These are phyloP conservation scores for Labeo catla DNA, from an alignment of 2,113 vertebrate species.

Conservation along the genomic window DNA sequence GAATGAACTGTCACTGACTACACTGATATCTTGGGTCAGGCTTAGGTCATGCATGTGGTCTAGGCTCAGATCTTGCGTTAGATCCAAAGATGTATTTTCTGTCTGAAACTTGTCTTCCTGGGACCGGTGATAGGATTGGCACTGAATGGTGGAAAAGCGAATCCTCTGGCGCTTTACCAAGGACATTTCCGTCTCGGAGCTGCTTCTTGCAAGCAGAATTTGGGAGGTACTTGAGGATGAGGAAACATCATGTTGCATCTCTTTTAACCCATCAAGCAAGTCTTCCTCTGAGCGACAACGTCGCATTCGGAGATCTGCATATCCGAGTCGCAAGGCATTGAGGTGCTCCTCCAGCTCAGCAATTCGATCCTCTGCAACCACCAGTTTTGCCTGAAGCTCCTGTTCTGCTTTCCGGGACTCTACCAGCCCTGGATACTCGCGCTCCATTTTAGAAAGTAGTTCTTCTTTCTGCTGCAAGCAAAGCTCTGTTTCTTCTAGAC, in stretches of 20 bases:
- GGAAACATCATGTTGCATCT: slow-evolving; percentile 60
- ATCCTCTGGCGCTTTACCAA: slow-evolving; percentile 88
- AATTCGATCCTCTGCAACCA: slow-evolving; percentile 75
- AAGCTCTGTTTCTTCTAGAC: slow-evolving; percentile 86
- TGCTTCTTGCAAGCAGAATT: slow-evolving; percentile 59
- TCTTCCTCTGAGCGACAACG: slow-evolving; percentile 68
- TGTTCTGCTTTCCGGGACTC: slow-evolving; percentile 72
- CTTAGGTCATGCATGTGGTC: slow-evolving; percentile 75
- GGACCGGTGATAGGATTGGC: slow-evolving; percentile 85
- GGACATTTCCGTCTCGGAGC: slow-evolving; percentile 73
- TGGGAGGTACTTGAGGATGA: slow-evolving; percentile 47
- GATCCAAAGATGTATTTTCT: slow-evolving; percentile 77
- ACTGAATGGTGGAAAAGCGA: slow-evolving; percentile 91
- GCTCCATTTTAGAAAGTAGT: slow-evolving; percentile 77
- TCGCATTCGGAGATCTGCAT: slow-evolving; percentile 70
- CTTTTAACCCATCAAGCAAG: slow-evolving; percentile 57
- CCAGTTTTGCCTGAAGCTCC: slow-evolving; percentile 73
- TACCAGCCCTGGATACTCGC: slow-evolving; percentile 56
- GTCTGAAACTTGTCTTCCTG: slow-evolving; percentile 79
- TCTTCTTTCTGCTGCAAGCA: slow-evolving; percentile 85
- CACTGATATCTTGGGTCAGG: slow-evolving; percentile 76
- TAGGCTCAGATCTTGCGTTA: slow-evolving; percentile 74
- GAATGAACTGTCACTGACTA: slow-evolving; percentile 73
- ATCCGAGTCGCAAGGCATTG: slow-evolving; percentile 72
- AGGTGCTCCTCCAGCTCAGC: slow-evolving; percentile 76